A percentile compares a stretch with the other conserved stretches of the same genome.
phyloP scores from a whole-genome alignment of 1,140 invertebrate genomes.

The Lasioglossum albipes region DNA sequence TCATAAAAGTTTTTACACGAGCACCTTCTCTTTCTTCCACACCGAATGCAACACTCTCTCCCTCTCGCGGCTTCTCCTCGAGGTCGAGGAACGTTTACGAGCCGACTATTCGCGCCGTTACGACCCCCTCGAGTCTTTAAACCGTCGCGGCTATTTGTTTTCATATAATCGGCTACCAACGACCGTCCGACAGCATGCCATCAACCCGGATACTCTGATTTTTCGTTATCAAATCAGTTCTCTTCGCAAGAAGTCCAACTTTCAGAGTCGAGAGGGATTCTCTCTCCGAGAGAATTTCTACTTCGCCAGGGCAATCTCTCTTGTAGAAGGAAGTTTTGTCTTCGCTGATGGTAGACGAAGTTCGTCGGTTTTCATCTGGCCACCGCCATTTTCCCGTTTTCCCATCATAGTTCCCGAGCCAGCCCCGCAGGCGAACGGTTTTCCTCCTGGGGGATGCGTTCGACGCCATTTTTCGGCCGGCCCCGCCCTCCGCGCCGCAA shows the following conservation, averaged over 20 bases:
- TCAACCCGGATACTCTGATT: too few relatives aligned
- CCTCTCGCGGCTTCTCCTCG: background rate
- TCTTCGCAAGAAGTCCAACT: too few relatives aligned
- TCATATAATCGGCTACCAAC: too few relatives aligned
- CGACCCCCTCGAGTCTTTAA: background rate
- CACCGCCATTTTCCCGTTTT: constrained; percentile 1
- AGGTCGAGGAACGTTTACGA: constrained; percentile 21
- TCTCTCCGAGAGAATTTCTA: too few relatives aligned
- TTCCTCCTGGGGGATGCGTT: too few relatives aligned
- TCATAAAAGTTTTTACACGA: constrained; percentile 79
- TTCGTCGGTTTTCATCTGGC: background rate
- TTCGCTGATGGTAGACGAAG: background rate
- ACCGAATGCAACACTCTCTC: too few relatives aligned
- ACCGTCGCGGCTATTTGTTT: too few relatives aligned
- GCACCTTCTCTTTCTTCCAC: constrained; percentile 42
- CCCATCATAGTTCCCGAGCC: background rate
- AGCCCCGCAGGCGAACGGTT: too few relatives aligned
- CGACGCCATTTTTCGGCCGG: constrained; percentile 66
- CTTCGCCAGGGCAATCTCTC: background rate
- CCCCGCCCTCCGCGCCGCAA: constrained; percentile 68
- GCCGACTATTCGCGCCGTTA: background rate
- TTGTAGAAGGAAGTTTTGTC: background rate
- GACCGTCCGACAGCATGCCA: too few relatives aligned
- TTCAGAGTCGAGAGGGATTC: too few relatives aligned
- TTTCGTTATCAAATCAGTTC: too few relatives aligned